These are phyloP conservation scores for Microcebus tavaratra DNA, from an alignment of 2,113 vertebrate species.

Conservation along the genomic window DNA sequence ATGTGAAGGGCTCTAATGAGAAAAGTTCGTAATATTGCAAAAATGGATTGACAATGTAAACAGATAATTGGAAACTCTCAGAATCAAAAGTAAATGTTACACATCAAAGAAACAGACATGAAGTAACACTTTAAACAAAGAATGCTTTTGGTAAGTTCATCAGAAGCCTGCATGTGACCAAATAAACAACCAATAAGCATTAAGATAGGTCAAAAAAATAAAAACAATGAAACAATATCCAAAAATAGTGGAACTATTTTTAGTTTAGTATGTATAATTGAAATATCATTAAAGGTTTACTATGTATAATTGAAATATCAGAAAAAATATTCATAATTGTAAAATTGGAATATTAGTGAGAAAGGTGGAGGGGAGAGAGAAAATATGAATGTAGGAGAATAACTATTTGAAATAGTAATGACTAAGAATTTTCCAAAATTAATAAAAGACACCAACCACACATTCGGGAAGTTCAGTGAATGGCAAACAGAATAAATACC, in stretches of 20 bases:
- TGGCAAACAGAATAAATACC: not conserved
- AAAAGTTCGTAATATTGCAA: not conserved
- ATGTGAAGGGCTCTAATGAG: not conserved
- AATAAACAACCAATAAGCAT: not conserved
- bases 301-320: not conserved
- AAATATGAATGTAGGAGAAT: not conserved
- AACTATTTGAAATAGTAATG: not conserved
- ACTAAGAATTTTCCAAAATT: not conserved
- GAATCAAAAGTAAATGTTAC: not conserved
- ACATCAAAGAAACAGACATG: not conserved
- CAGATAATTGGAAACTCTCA: not conserved
- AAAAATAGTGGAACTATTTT: not conserved
- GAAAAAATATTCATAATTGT: not conserved
- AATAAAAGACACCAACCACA: not conserved
- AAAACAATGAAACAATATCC: too few species aligned
- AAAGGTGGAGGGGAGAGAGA: not conserved
- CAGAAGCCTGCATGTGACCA: not conserved
- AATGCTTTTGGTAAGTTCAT: not conserved
- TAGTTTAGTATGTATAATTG: not conserved
- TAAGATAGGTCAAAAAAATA: not conserved
- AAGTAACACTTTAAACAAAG: not conserved
- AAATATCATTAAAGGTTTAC: not conserved
- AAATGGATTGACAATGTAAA: not conserved
- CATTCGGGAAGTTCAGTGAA: not conserved
- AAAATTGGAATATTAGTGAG: not conserved